phyloP scores from a whole-genome alignment of 2,888 invertebrate genomes.

The Polyommatus icarus region DNA sequence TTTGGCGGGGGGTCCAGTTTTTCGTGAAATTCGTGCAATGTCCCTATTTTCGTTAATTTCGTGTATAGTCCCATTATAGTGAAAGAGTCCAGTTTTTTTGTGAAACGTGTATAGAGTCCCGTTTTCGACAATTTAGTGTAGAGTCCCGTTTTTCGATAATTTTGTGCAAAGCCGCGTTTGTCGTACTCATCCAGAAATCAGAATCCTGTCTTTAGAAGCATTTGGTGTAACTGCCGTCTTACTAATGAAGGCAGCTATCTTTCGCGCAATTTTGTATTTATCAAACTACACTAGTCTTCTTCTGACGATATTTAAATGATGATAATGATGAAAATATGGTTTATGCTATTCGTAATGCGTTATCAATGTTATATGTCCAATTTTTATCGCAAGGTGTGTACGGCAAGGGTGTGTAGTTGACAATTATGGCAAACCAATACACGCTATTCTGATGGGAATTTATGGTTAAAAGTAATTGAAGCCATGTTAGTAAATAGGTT shows the following conservation, averaged over 20 bases:
- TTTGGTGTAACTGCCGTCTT: background rate
- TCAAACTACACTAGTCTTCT: background rate
- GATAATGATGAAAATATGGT: background rate
- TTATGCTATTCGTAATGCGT: background rate
- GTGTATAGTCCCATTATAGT: background rate
- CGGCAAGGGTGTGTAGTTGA: background rate
- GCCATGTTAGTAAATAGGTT: background rate
- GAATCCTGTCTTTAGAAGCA: background rate
- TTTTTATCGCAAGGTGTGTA: background rate
- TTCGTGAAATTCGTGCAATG: background rate
- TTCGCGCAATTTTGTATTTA: no score
- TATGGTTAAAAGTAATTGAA: slow-evolving; percentile 10
- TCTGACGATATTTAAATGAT: background rate
- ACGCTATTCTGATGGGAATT: slow-evolving; percentile 10
- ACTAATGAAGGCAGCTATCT: no score
- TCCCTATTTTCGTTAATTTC: background rate
- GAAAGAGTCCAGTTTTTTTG: background rate
- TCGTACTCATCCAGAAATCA: no score
- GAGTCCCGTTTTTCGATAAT: background rate
- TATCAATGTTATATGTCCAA: background rate
- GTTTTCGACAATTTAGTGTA: background rate
- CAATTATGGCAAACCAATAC: background rate
- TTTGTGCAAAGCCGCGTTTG: background rate
- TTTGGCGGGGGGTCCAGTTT: background rate
- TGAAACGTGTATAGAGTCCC: background rate